These are phyloP conservation scores for Halichondria panicea DNA, from an alignment of 37 sponge, comb jelly and placozoan species.

Conservation along the genomic window DNA sequence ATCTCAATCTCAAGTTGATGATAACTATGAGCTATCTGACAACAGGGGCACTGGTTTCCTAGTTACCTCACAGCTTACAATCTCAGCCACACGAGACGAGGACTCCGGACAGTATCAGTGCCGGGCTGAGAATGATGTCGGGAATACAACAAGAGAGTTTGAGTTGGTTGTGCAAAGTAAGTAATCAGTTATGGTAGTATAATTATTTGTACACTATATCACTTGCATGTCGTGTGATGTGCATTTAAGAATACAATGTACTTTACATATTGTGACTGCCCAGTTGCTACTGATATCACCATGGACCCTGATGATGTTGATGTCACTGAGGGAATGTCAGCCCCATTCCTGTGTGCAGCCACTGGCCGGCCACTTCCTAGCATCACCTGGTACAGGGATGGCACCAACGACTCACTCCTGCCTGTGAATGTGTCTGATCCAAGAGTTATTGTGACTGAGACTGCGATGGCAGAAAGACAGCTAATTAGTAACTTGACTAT, in stretches of 20 bases:
- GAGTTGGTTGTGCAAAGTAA: constrained; percentile 46
- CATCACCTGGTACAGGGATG: constrained; percentile 48
- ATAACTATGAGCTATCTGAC: not conserved
- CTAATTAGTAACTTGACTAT: constrained; percentile 16
- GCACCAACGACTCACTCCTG: not conserved
- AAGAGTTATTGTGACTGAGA: not conserved
- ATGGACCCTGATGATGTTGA: constrained; percentile 13
- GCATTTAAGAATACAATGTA: not conserved
- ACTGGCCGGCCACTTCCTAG: constrained; percentile 44
- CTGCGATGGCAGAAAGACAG: constrained; percentile 5
- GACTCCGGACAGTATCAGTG: constrained; percentile 53
- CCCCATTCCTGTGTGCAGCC: constrained; percentile 34
- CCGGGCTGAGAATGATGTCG: constrained; percentile 21
- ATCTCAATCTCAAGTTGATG: not conserved
- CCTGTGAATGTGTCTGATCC: not conserved
- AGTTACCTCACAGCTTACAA: constrained; percentile 13
- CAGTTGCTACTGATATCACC: constrained; percentile 46
- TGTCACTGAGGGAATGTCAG: constrained; percentile 4
- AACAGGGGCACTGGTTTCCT: not conserved
- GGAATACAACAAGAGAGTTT: constrained; percentile 5
- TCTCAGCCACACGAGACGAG: constrained; percentile 12
- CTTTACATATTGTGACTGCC: not conserved
- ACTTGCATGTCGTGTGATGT: not conserved
- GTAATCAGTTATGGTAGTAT: not conserved
- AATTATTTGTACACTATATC: not conserved